Base-by-base conservation (phyloP, 2,797 vertebrate genomes). In the Tokudaia muenninki region DNA sequence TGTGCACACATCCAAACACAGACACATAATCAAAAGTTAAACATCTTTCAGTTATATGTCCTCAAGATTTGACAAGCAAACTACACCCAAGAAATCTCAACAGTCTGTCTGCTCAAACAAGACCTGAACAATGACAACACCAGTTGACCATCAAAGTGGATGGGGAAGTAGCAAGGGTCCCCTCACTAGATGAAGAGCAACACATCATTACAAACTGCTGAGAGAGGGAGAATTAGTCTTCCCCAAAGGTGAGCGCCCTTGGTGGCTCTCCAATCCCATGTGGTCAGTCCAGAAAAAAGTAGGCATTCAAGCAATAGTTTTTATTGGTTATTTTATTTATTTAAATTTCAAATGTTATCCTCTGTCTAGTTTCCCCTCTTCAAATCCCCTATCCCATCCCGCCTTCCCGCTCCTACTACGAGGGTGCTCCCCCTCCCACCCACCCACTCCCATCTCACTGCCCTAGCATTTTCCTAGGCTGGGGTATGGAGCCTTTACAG, bases 291-390 rank as follows among this genome's bases (percentile, higher is more conserved):
- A 19, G 59, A 83, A 61, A 44, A 59, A 63, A 83, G 17, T 29
- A 17, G 4, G 13, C 0, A 0, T 82, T 29, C 7, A 63, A 44
- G 14, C n/a, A 82, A 37, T 41, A 41, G 0, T 41, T n/a, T 16
- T 13, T 8, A 6, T 17, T 29, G 6, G 22, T 12, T 61, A 63
- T 19, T 44, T 83, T 3, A 19, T 41, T 41, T 41, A 41, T 41
- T 41, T 41, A 41, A 41, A 41, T 41, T 41, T 41, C 41, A 41
- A 41, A 41, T 41, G 41, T 41, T 41, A 41, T 41, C 41, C 41
- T 41, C 41, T 41, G 41, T 41, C 41, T 41, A 41, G 41, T 41
- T 41, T 41, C 41, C 41, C 41, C 41, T 41, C 41, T 41, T 2
- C 41, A 41, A 41, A 41, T 41, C 41, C 41, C 41, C 41, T 41